A percentile compares a stretch with the other conserved stretches of the same genome.
Evolutionary conservation across 2,888 invertebrate genomes (phyloP).

Genomic region (Onthophagus sagittarius): DNA sequence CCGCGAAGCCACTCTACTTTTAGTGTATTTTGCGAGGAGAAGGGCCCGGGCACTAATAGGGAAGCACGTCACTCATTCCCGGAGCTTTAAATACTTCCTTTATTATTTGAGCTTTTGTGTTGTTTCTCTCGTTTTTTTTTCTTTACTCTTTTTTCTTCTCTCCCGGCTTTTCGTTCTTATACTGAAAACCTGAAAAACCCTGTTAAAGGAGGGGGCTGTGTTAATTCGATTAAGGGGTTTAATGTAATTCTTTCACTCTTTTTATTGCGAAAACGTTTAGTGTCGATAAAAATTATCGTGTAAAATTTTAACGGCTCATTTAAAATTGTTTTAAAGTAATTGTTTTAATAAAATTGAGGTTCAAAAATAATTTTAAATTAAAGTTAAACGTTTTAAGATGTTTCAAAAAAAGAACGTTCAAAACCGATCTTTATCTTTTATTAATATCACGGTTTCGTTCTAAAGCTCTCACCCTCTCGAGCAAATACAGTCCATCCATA

Average conservation of each 20-base stretch:
- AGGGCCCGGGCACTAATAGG: constrained; percentile 9
- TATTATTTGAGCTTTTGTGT: constrained; percentile 4
- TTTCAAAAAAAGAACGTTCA: neutral
- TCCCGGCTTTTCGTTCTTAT: neutral
- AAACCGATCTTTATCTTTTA: neutral
- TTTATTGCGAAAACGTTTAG: neutral
- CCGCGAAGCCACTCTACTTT: constrained; percentile 8
- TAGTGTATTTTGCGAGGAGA: constrained; percentile 11
- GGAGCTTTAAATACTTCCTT: constrained; percentile 12
- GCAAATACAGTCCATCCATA: neutral
- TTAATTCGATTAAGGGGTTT: neutral
- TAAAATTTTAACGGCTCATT: neutral
- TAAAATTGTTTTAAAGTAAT: no score
- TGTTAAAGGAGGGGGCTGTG: neutral
- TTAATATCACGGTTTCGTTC: neutral
- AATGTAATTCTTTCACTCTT: neutral
- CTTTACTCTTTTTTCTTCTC: neutral
- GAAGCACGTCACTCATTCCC: constrained; percentile 11
- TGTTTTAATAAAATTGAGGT: no score
- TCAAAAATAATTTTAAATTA: no score
- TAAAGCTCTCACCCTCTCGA: neutral
- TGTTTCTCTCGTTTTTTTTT: constrained; percentile 1
- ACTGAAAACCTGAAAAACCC: neutral
- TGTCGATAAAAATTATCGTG: neutral
- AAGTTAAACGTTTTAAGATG: no score